Percentiles rank a stretch among this genome's conserved stretches.
Conservation (phyloP, 2,113 vertebrate species). For the Apaloderma vittatum region DNA sequence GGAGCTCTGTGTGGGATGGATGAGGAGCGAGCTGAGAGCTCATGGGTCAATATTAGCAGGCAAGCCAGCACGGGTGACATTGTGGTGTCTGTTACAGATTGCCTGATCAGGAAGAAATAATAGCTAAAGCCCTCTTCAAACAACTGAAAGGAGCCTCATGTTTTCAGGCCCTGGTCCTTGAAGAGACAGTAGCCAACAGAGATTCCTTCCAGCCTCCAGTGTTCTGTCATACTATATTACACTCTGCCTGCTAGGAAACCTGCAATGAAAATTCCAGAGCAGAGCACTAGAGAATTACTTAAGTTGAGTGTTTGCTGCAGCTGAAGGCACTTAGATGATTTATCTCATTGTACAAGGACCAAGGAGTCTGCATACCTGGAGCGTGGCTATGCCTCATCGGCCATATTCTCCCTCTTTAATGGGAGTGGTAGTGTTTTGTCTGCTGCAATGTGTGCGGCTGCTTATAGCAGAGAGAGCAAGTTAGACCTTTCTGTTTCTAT, state of each 20-base stretch:
- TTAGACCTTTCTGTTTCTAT: neutral
- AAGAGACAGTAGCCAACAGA: neutral
- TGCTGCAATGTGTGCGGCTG: neutral
- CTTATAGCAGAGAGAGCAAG: neutral
- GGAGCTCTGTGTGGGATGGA: neutral
- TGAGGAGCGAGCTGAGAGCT: neutral
- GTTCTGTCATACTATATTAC: neutral
- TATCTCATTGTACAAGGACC: neutral
- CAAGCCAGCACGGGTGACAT: fast-evolving
- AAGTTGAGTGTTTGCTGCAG: neutral
- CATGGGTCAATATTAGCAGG: neutral
- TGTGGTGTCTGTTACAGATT: neutral
- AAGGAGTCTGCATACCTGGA: neutral
- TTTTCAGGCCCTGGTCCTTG: neutral
- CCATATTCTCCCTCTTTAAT: neutral
- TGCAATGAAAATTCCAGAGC: neutral
- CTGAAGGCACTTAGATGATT: neutral
- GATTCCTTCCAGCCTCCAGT: neutral
- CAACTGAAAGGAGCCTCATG: neutral
- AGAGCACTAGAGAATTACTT: neutral
- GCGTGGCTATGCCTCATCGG: neutral
- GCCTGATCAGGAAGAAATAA: neutral
- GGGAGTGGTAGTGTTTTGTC: neutral
- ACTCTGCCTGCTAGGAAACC: neutral
- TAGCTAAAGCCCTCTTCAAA: neutral